Base-by-base conservation (phyloP, 2,113 vertebrate species). In the Puffinus mauretanicus region DNA sequence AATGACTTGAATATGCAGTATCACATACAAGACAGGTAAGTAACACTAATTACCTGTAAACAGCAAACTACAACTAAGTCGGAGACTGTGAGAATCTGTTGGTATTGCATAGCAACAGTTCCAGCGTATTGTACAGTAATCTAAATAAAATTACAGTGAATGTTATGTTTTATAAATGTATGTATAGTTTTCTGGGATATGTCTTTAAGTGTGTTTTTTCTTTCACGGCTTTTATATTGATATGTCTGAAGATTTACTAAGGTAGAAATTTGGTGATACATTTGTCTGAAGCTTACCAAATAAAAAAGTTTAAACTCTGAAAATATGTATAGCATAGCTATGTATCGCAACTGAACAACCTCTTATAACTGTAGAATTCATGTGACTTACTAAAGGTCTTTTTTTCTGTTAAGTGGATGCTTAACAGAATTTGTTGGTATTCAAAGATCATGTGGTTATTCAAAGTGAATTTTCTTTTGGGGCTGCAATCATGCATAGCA, bases 1-100 rank as follows among this genome's bases (percentile, higher is more conserved):
- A 99, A 99, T 97, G 98, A 99, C 97, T 98, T 99, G 98, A 98
- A 99, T 97, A 98, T 99, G 97, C 99, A 99, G 94, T 99, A 99
- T 98, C 98, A 97, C 70, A 99, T 99, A 96, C 99, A 99, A 97
- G 99, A 99, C 98, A 98, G 99, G 99, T 99, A 97, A 98, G 98
- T 83, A 89, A 58, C 58, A 36, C 2, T 67, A 81, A 82, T 60
- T 80, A 71, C 57, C 67, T 58, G 20, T 34, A 69, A 75, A 61
- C 10, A 71, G 52, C 44, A 88, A 61, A 61, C 22, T n/a, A 9
- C 47, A 82, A 93, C 60, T 52, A 77, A 84, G 15, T 73, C 5
- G 5, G 14, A 85, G 32, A 49, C 36, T 42, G 2, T 52, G 22
- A 55, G 20, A 65, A 60, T 76, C 15, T 71, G 15, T 42, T 76